Percentiles rank a stretch among this genome's conserved stretches.
Evolutionary conservation across 2,888 invertebrate species (phyloP).

Genomic region (Belgica antarctica): DNA sequence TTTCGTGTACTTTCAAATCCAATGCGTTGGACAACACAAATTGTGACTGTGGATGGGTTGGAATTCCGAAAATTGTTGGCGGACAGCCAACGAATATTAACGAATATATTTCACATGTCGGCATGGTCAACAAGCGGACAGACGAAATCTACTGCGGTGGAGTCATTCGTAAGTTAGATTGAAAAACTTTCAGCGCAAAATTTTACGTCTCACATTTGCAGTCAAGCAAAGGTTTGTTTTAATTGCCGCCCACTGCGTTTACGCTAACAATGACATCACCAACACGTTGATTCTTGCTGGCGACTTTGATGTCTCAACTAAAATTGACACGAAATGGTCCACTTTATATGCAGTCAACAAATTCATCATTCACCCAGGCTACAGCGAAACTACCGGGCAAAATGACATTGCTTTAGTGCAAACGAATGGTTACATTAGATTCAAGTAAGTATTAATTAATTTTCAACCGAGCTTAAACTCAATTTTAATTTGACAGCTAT

Average conservation of each 20-base stretch:
- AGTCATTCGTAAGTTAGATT: slow-evolving; percentile 51
- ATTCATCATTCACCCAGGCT: slow-evolving; percentile 55
- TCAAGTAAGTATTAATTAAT: neutral
- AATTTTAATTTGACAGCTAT: slow-evolving; percentile 53
- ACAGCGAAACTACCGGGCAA: neutral
- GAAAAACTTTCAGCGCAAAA: neutral
- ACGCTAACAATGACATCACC: slow-evolving; percentile 46
- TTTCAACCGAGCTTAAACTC: slow-evolving; percentile 53
- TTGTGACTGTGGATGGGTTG: slow-evolving; percentile 34
- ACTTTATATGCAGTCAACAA: slow-evolving; percentile 51
- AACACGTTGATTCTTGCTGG: slow-evolving; percentile 56
- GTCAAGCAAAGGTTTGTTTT: slow-evolving; percentile 50
- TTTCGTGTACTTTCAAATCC: neutral
- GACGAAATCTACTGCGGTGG: slow-evolving; percentile 55
- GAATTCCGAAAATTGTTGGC: slow-evolving; percentile 56
- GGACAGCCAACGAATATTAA: slow-evolving; percentile 58
- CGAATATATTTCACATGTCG: slow-evolving; percentile 63
- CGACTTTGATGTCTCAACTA: slow-evolving; percentile 56
- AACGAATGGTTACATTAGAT: slow-evolving; percentile 13
- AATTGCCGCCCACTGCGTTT: slow-evolving; percentile 58
- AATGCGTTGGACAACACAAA: neutral
- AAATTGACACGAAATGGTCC: slow-evolving; percentile 50
- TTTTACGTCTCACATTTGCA: neutral
- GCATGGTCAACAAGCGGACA: slow-evolving; percentile 51
- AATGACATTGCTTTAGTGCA: slow-evolving; percentile 20